Percentiles rank a stretch among this genome's conserved stretches.
phyloP scores from a whole-genome alignment of 2,888 invertebrate genomes.

The Chydorus sphaericus region DNA sequence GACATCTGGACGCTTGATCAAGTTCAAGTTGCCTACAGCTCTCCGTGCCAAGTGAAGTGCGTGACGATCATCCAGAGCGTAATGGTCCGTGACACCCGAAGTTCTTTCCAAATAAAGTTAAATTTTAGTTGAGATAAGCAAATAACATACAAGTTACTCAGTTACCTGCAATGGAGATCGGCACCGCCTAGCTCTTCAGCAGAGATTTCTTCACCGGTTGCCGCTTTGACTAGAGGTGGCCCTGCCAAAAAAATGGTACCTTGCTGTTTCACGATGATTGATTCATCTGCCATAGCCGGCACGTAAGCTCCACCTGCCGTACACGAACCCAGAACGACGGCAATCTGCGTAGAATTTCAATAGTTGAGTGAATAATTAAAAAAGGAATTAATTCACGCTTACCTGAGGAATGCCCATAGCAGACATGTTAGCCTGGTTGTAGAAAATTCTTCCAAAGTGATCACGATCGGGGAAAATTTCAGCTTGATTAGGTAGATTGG shows the following conservation, averaged over 20 bases:
- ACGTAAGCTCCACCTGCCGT: slow-evolving; percentile 99
- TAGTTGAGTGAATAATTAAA: slow-evolving; percentile 1
- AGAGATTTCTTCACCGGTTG: slow-evolving; percentile 75
- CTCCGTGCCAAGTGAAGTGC: slow-evolving; percentile 61
- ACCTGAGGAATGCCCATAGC: slow-evolving; percentile 71
- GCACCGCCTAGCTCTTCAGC: slow-evolving; percentile 94
- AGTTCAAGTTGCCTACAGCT: slow-evolving; percentile 16
- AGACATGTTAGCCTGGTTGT: slow-evolving; percentile 92
- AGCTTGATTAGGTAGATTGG: slow-evolving; percentile 83
- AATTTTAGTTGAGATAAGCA: slow-evolving; percentile 15
- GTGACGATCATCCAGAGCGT: slow-evolving; percentile 83
- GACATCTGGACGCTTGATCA: slow-evolving; percentile 16
- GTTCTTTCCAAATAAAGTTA: too few relatives aligned
- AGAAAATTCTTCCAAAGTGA: slow-evolving; percentile 94
- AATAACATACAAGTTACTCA: background rate
- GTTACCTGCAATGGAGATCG: slow-evolving; percentile 58
- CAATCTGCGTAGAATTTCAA: slow-evolving; percentile 38
- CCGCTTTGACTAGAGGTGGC: slow-evolving; percentile 91
- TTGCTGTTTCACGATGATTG: slow-evolving; percentile 81
- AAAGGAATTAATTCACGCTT: slow-evolving; percentile 10
- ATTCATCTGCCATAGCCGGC: slow-evolving; percentile 95
- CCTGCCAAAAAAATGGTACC: slow-evolving; percentile 96
- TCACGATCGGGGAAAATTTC: slow-evolving; percentile 88
- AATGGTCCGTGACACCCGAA: slow-evolving; percentile 98
- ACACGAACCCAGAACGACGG: slow-evolving; percentile 94